These are phyloP conservation scores for Pipa parva DNA, from an alignment of 2,113 vertebrate species.

Conservation along the genomic window DNA sequence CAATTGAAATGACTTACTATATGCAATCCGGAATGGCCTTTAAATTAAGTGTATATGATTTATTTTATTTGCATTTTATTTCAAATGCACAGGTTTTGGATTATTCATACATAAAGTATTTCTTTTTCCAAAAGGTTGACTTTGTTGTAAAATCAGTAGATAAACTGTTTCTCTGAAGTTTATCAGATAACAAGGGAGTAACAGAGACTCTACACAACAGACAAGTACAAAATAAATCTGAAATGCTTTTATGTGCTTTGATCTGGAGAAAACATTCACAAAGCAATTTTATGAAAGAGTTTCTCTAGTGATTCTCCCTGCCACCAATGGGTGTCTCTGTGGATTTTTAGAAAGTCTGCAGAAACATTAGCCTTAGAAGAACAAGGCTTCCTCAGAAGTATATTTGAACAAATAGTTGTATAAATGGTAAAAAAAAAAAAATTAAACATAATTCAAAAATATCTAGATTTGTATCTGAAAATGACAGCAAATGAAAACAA, in stretches of 20 bases:
- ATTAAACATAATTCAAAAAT: slow-evolving; percentile 5
- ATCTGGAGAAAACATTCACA: slow-evolving; percentile 19
- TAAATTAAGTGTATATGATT: not conserved
- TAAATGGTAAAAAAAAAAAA: slow-evolving; percentile 8
- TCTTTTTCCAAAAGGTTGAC: not conserved
- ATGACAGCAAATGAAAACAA: not conserved
- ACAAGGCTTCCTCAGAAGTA: slow-evolving; percentile 31
- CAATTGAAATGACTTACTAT: too few relatives aligned
- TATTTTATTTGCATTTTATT: not conserved
- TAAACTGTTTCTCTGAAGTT: slow-evolving; percentile 4
- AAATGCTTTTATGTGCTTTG: slow-evolving; percentile 32
- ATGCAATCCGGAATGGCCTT: not conserved
- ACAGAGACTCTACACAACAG: not conserved
- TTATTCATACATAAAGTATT: not conserved
- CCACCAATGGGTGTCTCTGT: slow-evolving; percentile 9
- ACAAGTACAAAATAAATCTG: slow-evolving; percentile 2
- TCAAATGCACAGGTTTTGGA: not conserved
- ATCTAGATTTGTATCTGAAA: not conserved
- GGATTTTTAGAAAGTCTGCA: slow-evolving; percentile 1
- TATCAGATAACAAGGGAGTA: slow-evolving; percentile 17
- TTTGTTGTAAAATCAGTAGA: slow-evolving; percentile 14
- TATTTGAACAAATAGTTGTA: slow-evolving; percentile 12
- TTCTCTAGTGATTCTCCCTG: slow-evolving; percentile 14
- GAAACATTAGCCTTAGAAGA: slow-evolving; percentile 13
- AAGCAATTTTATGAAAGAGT: not conserved